Base-by-base conservation (phyloP, 2,888 invertebrate genomes). In the Neoaliturus tenellus region DNA sequence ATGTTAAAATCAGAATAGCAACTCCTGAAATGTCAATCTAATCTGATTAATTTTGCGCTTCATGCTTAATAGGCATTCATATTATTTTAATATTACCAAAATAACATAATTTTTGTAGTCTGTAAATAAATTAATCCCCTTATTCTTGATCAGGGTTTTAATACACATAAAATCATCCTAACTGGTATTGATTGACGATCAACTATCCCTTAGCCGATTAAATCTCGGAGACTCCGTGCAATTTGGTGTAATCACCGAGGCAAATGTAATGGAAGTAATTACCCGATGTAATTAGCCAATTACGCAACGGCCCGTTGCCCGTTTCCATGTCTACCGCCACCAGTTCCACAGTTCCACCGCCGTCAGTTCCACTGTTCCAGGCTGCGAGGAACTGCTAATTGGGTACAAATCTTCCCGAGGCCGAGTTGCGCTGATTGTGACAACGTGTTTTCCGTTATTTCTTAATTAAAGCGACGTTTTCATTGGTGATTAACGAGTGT, bases 361-460 rank as follows among this genome's bases (percentile, higher is more conserved):
- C n/a, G n/a, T 44, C 44, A 44, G 12, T 17, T 17, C 10, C 35
- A 10, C 35, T 35, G 48, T 48, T 48, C 48, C 14, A 17, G 48
- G 4, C 51, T 10, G 51, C 51, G 23, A 23, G 51, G 51, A 51
- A 20, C 62, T 28, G 62, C 62, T 62, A 62, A 62, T 62, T 62
- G 62, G 62, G 6, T 28, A 28, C 28, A 62, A 62, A 28, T 62
- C 62, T 31, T 62, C 62, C 62, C 62, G 31, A 62, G 62, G 62
- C 62, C 14, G 28, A 2, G 14, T 28, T 14, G 31, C 31, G 62
- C 62, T 62, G 62, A 28, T 31, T 62, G 62, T 62, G 62, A 31
- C 20, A 28, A 62, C 62, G 20, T 23, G 10, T 28, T 12, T 62
- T 62, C 62, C 62, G 62, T 62, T 62, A 62, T 51, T 51, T 51